Evolutionary conservation across 2,113 vertebrate genomes (phyloP), one percentile per base, ranked within the genome.

Genomic region (Leiothrix lutea): DNA sequence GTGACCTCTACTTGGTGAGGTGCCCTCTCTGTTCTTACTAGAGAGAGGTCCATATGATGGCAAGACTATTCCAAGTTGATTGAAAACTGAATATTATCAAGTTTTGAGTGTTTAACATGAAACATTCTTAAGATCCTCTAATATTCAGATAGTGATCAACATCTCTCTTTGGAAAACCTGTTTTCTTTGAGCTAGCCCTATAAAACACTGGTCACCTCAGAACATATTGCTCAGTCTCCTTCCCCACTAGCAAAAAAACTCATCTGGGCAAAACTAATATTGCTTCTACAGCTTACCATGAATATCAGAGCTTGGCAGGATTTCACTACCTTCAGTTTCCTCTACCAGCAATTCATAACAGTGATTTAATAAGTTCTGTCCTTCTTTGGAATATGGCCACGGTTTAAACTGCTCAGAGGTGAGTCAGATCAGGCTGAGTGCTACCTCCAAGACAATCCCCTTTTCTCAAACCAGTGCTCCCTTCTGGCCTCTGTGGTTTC

Each of bases 401-500:
- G 1, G n/a, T 88, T 78, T 90, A 80, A 95, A 78, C 53, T 65
- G 47, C 66, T 74, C 53, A 86, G 75, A 80, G 80, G 77, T 71
- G 75, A 92, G 78, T 89, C 53, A 79, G 69, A 80, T 75, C n/a
- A 88, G 75, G 51, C 71, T 69, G 75, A 67, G 44, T 72, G 53
- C 56, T 80, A 74, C 79, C 71, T 95, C 48, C 69, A 56, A 66
- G 40, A 35, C 80, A 56, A 83, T 65, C 35, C 44, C 25, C n/a
- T 66, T 60, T 93, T 56, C 72, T 92, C 47, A 73, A 54, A 26
- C 65, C 70, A 88, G 2, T n/a, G 40, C 11, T 96, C 45, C 92
- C 86, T 86, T 48, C 56, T 81, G 82, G 90, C 57, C 24, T 38
- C 53, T 74, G 80, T 74, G 86, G 88, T 96, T 96, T 96, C 82